Conservation (phyloP, 1,140 invertebrate genomes). For the Homalodisca vitripennis region DNA sequence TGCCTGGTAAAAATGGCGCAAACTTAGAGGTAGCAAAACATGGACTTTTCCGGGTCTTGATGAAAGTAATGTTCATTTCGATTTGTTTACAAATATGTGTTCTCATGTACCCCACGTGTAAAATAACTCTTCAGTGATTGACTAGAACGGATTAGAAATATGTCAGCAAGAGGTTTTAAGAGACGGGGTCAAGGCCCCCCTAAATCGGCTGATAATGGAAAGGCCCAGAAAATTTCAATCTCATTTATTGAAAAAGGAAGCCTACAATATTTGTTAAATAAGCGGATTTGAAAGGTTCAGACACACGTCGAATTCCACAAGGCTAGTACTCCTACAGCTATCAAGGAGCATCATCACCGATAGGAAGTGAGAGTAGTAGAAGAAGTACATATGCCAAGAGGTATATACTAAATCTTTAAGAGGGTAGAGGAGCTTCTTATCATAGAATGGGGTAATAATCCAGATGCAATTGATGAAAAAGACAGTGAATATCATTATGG, state of each 20-base stretch:
- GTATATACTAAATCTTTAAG: conserved; percentile 39
- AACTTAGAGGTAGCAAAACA: conserved; percentile 56
- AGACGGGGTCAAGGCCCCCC: conserved; percentile 84
- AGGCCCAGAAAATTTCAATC: conserved; percentile 81
- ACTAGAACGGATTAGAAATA: conserved; percentile 52
- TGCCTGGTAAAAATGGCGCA: conserved; percentile 58
- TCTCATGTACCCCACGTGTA: conserved; percentile 53
- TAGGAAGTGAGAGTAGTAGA: conserved; percentile 66
- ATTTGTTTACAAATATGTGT: conserved; percentile 62
- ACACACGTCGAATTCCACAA: conserved; percentile 61
- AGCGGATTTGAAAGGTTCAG: conserved; percentile 60
- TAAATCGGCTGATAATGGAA: conserved; percentile 81
- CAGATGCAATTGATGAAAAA: conserved; percentile 66
- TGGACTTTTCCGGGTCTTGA: conserved; percentile 54
- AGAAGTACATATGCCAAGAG: conserved; percentile 56
- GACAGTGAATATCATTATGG: conserved; percentile 89
- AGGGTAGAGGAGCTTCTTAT: conserved; percentile 50
- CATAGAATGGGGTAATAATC: conserved; percentile 70
- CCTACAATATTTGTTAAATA: conserved; percentile 81
- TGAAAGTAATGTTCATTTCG: conserved; percentile 57
- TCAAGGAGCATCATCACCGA: conserved; percentile 71
- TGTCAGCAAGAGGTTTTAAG: conserved; percentile 82
- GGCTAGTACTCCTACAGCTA: conserved; percentile 73
- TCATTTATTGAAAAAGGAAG: conserved; percentile 85
- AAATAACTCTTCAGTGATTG: conserved; percentile 45